Conservation (phyloP, 2,888 invertebrate species). For the Pristionchus japonicus region DNA sequence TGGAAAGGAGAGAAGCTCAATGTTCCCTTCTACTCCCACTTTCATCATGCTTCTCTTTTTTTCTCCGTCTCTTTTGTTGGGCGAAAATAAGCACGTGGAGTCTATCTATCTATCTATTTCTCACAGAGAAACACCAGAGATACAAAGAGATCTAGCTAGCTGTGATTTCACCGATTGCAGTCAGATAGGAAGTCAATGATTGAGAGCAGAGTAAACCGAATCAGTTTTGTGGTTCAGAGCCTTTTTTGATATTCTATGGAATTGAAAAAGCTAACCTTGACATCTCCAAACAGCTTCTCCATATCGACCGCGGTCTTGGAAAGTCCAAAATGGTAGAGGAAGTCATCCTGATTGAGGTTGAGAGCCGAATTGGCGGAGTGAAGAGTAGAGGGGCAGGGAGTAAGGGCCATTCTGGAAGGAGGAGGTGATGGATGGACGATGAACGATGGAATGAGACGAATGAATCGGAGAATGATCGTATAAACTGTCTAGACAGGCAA, state of each 20-base stretch:
- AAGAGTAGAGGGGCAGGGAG: conserved; percentile 36
- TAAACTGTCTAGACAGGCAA: not conserved
- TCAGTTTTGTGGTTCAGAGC: too few relatives aligned
- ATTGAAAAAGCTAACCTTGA: conserved; percentile 1
- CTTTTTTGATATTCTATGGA: too few relatives aligned
- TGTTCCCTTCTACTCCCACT: not conserved
- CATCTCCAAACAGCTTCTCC: conserved; percentile 21
- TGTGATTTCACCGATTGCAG: too few relatives aligned
- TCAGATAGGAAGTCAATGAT: too few relatives aligned
- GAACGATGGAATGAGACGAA: conserved; percentile 2
- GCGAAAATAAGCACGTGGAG: conserved; percentile 18
- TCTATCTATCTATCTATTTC: too few relatives aligned
- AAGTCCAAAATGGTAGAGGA: conserved; percentile 41
- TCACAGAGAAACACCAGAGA: not conserved
- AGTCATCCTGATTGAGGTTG: conserved; percentile 38
- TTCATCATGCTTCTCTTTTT: not conserved
- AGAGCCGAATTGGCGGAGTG: conserved; percentile 42
- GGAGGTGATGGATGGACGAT: too few relatives aligned
- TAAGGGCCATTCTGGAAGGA: conserved; percentile 24
- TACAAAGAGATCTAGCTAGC: not conserved
- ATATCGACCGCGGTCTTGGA: conserved; percentile 35
- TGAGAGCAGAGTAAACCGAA: too few relatives aligned
- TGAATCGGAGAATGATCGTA: too few relatives aligned
- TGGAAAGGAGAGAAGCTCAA: not conserved
- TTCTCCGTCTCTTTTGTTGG: not conserved